A percentile compares a stretch with the other conserved stretches of the same genome.
phyloP scores from a whole-genome alignment of 2,797 vertebrate genomes.

The Varecia variegata region DNA sequence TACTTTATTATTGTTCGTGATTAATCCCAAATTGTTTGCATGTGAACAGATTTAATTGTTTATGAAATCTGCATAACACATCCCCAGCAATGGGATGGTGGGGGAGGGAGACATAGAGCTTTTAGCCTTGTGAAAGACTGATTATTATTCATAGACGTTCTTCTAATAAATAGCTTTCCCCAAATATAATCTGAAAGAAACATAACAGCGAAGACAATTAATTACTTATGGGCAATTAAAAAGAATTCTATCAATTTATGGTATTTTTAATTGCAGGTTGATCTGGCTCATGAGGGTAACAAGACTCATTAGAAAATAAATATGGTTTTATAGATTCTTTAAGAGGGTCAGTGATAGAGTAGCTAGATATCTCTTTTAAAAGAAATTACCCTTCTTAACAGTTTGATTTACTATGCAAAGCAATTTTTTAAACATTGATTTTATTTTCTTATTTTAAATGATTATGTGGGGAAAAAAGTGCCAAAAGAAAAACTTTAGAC shows the following conservation, averaged over 20 bases:
- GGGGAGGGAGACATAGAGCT: neutral
- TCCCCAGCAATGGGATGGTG: neutral
- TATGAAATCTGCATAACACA: constrained; percentile 44
- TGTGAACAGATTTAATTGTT: constrained; percentile 67
- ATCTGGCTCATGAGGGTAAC: neutral
- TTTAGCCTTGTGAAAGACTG: neutral
- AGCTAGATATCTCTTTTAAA: neutral
- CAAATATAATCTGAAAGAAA: constrained; percentile 48
- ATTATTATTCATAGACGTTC: constrained; percentile 49
- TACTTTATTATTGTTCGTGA: constrained; percentile 41
- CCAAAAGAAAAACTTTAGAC: neutral
- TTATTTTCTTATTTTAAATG: constrained; percentile 2
- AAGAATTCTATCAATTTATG: neutral
- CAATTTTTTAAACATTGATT: neutral
- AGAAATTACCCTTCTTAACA: neutral
- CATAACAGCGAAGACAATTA: neutral
- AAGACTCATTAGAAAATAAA: constrained; percentile 2
- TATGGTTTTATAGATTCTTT: neutral
- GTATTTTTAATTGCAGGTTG: constrained; percentile 35
- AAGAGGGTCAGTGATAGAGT: neutral
- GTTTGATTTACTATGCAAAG: neutral
- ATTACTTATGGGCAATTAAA: constrained; percentile 15
- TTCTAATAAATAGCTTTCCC: constrained; percentile 49
- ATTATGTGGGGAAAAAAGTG: neutral
- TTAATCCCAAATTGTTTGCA: constrained; percentile 63